Evolutionary conservation across 2,888 invertebrate genomes (phyloP), one percentile per base, ranked within the genome.

Genomic region (Zonitis immaculata): DNA sequence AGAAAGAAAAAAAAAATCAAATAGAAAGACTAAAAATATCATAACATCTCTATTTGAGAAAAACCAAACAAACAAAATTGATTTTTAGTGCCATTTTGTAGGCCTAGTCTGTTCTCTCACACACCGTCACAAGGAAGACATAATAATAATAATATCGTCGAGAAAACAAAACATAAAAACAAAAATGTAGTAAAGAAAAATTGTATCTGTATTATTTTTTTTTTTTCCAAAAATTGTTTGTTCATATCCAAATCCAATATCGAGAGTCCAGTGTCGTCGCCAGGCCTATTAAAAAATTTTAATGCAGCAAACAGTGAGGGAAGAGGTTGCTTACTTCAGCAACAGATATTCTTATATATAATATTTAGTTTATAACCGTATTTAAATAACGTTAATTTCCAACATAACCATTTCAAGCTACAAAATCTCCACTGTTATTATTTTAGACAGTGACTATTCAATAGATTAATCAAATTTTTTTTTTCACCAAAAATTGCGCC

Each of bases 271-370:
- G 73, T 67, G 72, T 73, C 75, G 70, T 76, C 70, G 77, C 77
- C 76, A 76, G 75, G 77, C 75, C 76, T 74, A 72, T 73, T 68
- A 66, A 61, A 14, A 14, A 35, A 55, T 55, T 58, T 62, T 70
- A 74, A 76, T 76, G 76, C 76, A 76, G 76, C 76, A 76, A 76
- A 75, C 74, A 76, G 76, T 76, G 75, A 75, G 75, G 72, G 75
- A 74, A 76, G 75, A 74, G 74, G 74, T 55, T 57, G 61, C 59
- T 62, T 52, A 49, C 44, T 48, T 58, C 57, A 51, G 64, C 61
- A 61, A 64, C 63, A 57, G 55, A 58, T 35, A 8, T 35, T 51
- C 49, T 45, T 49, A 45, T 44, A 49, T 58, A 64, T 59, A 59
- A 49, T 55, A 32, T 14, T 32, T n/a, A n/a, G n/a, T n/a, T n/a